Evolutionary conservation across 2,888 invertebrate genomes (phyloP).

Genomic region (Coecobrya sp.): DNA sequence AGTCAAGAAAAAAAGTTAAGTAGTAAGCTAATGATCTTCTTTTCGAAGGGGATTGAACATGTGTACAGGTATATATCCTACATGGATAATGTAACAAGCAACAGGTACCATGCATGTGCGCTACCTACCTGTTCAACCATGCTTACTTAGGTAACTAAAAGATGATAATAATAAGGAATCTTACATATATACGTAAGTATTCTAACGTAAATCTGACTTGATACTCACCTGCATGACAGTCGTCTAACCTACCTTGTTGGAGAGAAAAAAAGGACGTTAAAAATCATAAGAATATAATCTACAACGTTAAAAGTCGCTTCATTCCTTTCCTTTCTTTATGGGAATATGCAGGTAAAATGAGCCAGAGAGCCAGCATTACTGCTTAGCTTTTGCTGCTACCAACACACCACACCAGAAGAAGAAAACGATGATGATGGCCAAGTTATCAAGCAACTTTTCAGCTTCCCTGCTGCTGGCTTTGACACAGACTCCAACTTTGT

Average conservation of each 20-base stretch:
- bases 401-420: slow-evolving; percentile 27
- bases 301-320: slow-evolving; percentile 26
- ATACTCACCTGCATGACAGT: slow-evolving; percentile 61
- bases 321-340: slow-evolving; percentile 56
- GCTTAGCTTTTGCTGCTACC: background rate
- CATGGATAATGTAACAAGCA: background rate
- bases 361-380: background rate
- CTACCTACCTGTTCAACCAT: slow-evolving; percentile 30
- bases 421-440: slow-evolving; percentile 77
- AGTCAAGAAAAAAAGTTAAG: background rate
- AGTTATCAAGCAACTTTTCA: slow-evolving; percentile 83
- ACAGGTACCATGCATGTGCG: background rate
- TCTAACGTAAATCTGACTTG: slow-evolving; percentile 28
- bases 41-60: background rate
- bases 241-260: slow-evolving; percentile 54
- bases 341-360: slow-evolving; percentile 44
- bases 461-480: slow-evolving; percentile 83
- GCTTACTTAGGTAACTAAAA: slow-evolving; percentile 20
- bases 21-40: slow-evolving; percentile 10
- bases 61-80: background rate
- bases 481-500: slow-evolving; percentile 83
- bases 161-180: slow-evolving; percentile 22
- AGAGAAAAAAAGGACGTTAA: background rate
- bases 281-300: slow-evolving; percentile 44
- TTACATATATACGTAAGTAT: background rate